Evolutionary conservation across 2,113 vertebrate genomes (phyloP).

Genomic region (Oophaga pumilio): DNA sequence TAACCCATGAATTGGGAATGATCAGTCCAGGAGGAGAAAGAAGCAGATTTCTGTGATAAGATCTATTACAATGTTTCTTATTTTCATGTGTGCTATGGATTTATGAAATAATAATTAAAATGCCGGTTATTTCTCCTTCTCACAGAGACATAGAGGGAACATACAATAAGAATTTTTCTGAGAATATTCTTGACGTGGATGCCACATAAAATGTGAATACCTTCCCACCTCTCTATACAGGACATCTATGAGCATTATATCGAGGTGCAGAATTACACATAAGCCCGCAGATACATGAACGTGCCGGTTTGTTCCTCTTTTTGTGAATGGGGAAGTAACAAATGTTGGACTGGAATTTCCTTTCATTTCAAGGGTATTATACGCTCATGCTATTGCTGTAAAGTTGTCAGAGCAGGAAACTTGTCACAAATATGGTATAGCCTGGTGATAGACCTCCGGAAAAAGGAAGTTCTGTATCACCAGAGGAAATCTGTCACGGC

Average conservation of each 20-base stretch:
- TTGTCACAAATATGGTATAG: constrained; percentile 55
- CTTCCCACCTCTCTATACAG: neutral
- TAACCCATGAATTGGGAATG: too few relatives aligned
- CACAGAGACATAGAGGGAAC: too few relatives aligned
- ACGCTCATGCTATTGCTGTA: neutral
- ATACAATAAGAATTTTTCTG: too few relatives aligned
- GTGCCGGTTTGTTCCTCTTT: neutral
- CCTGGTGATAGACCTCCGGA: constrained; percentile 49
- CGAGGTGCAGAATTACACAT: too few relatives aligned
- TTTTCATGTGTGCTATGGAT: too few relatives aligned
- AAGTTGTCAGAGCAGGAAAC: constrained; percentile 60
- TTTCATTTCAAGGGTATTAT: neutral
- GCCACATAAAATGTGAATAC: neutral
- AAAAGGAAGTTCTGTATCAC: constrained; percentile 64
- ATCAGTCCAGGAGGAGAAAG: too few relatives aligned
- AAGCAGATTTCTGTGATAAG: too few relatives aligned
- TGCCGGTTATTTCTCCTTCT: too few relatives aligned
- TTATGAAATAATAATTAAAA: too few relatives aligned
- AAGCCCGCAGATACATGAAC: neutral
- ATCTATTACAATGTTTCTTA: too few relatives aligned
- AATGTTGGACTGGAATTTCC: neutral
- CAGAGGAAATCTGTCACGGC: constrained; percentile 68
- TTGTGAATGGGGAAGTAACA: constrained; percentile 12
- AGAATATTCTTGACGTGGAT: too few relatives aligned
- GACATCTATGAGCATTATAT: neutral